These are phyloP conservation scores for Nemurella pictetii DNA, from an alignment of 2,888 invertebrate species.

Conservation along the genomic window DNA sequence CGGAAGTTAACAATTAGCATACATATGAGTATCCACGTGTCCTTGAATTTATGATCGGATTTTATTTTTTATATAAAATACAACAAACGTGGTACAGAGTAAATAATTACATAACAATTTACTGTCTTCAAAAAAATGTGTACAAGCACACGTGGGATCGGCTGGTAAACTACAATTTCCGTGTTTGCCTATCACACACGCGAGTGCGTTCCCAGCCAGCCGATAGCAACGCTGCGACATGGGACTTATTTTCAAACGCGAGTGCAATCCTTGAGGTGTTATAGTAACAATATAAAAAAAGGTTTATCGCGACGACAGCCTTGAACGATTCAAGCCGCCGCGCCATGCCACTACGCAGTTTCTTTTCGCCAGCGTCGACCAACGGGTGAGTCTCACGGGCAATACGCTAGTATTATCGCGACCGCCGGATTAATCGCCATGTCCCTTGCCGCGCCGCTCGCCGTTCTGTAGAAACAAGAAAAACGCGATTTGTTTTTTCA, in stretches of 20 bases:
- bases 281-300: background rate
- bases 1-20: background rate
- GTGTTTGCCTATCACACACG: background rate
- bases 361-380: background rate
- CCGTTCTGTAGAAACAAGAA: background rate
- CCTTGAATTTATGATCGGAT: background rate
- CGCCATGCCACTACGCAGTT: conserved; percentile 17
- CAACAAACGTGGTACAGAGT: no score
- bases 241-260: background rate
- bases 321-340: conserved; percentile 22
- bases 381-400: background rate
- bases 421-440: background rate
- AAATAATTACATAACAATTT: no score
- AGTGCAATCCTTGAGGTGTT: conserved; percentile 14
- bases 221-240: background rate
- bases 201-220: no score
- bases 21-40: background rate
- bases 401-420: conserved; percentile 23
- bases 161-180: background rate
- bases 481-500: background rate
- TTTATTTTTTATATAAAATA: no score
- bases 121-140: background rate
- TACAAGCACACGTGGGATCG: background rate
- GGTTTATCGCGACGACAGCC: conserved; percentile 26
- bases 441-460: background rate